Percentiles rank a stretch among this genome's conserved stretches.
Conservation (phyloP, 2,888 invertebrate species). For the Epirrhoe alternata region DNA sequence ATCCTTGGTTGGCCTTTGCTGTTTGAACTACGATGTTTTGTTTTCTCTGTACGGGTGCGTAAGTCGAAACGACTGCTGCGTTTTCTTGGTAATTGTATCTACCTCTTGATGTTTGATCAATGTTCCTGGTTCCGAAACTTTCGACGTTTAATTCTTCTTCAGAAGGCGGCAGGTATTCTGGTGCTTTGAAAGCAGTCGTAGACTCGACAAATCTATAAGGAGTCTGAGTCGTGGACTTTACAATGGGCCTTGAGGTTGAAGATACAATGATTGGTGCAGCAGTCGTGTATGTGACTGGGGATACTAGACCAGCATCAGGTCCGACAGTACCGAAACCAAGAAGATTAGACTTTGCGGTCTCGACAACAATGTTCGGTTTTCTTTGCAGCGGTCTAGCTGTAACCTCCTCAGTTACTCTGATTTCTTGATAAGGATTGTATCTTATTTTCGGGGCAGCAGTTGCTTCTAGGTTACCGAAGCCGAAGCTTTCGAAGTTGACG, state of each 20-base stretch:
- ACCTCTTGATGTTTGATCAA: conserved; percentile 49
- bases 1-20: conserved; percentile 71
- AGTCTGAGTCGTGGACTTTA: conserved; percentile 55
- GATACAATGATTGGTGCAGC: conserved; percentile 61
- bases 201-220: conserved; percentile 60
- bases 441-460: conserved; percentile 55
- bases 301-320: conserved; percentile 74
- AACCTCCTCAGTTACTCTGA: conserved; percentile 47
- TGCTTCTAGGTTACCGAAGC: conserved; percentile 54
- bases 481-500: conserved; percentile 61
- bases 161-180: conserved; percentile 72
- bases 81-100: conserved; percentile 64
- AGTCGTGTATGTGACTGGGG: conserved; percentile 67
- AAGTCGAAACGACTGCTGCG: conserved; percentile 49
- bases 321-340: conserved; percentile 79
- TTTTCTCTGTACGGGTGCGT: conserved; percentile 57
- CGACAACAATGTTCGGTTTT: conserved; percentile 75
- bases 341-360: conserved; percentile 74
- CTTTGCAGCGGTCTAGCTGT: conserved; percentile 58
- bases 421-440: conserved; percentile 67
- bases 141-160: conserved; percentile 58
- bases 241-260: conserved; percentile 57
- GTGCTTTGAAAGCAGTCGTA: conserved; percentile 60
- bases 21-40: conserved; percentile 73
- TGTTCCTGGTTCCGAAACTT: conserved; percentile 57